These are phyloP conservation scores for Spinibarbus caldwelli DNA, from an alignment of 2,797 vertebrate species.

Conservation along the genomic window DNA sequence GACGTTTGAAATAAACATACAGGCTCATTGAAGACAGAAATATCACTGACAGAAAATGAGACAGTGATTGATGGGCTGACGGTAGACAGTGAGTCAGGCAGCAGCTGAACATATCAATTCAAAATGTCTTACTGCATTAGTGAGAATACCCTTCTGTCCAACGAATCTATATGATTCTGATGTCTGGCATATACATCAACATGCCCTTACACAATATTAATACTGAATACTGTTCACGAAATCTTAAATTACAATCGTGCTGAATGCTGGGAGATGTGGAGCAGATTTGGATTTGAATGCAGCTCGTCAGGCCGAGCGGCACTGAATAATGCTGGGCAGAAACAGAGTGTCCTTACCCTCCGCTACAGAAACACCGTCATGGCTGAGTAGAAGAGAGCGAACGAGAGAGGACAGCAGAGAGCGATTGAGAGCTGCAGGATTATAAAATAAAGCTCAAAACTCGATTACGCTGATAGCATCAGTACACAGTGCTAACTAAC, in stretches of 20 bases:
- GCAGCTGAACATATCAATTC: constrained; percentile 9
- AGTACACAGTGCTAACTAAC: constrained; percentile 56
- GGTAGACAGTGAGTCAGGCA: constrained; percentile 4
- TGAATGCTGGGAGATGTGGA: constrained; percentile 36
- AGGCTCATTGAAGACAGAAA: neutral
- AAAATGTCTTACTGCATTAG: neutral
- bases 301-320: neutral
- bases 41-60: constrained; percentile 7
- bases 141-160: neutral
- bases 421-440: constrained; percentile 9
- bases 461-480: constrained; percentile 80
- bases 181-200: neutral
- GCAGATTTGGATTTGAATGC: constrained; percentile 14
- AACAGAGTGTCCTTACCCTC: constrained; percentile 16
- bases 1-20: neutral
- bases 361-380: constrained; percentile 39
- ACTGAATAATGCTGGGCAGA: constrained; percentile 25
- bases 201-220: neutral
- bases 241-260: neutral
- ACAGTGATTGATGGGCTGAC: constrained; percentile 23
- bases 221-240: neutral
- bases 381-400: neutral
- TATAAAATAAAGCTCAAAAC: constrained; percentile 61
- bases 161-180: neutral
- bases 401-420: neutral